Conservation (phyloP, 92 coral and sea anemone species). For the Phymanthus crucifer region DNA sequence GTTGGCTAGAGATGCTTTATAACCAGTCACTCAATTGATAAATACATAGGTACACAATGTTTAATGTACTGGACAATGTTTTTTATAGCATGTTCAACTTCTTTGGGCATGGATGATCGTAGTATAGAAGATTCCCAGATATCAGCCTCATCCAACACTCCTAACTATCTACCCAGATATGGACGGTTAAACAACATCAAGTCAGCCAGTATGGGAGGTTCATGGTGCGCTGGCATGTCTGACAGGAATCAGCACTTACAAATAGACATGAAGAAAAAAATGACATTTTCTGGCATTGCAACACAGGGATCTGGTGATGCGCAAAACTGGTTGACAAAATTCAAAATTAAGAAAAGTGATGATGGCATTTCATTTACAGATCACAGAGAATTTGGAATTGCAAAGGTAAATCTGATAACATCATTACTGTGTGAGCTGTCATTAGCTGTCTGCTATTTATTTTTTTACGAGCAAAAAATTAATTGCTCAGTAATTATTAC, state of each 20-base stretch:
- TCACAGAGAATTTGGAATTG: slow-evolving; percentile 65
- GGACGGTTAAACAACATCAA: slow-evolving; percentile 74
- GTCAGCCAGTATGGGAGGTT: slow-evolving; percentile 68
- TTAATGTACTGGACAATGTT: too few species aligned
- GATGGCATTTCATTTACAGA: slow-evolving; percentile 58
- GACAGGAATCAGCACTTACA: slow-evolving; percentile 62
- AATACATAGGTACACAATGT: too few species aligned
- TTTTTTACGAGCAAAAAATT: too few species aligned
- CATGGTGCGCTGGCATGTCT: slow-evolving; percentile 74
- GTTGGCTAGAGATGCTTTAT: background rate
- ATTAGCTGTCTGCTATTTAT: too few species aligned
- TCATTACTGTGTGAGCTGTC: background rate
- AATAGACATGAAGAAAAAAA: slow-evolving; percentile 61
- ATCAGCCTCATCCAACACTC: slow-evolving; percentile 50
- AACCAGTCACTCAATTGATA: too few species aligned
- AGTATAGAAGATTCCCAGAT: slow-evolving; percentile 58
- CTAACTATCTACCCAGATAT: slow-evolving; percentile 48
- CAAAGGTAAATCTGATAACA: slow-evolving; percentile 35
- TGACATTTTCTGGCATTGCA: slow-evolving; percentile 77
- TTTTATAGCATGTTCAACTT: slow-evolving; percentile 56
- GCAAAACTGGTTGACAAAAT: slow-evolving; percentile 67
- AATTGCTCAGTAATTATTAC: background rate
- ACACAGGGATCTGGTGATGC: slow-evolving; percentile 75
- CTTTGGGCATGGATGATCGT: slow-evolving; percentile 77
- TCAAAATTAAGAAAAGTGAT: slow-evolving; percentile 56